phyloP scores from a whole-genome alignment of 2,888 invertebrate genomes.

The Slavum lentiscoides region DNA sequence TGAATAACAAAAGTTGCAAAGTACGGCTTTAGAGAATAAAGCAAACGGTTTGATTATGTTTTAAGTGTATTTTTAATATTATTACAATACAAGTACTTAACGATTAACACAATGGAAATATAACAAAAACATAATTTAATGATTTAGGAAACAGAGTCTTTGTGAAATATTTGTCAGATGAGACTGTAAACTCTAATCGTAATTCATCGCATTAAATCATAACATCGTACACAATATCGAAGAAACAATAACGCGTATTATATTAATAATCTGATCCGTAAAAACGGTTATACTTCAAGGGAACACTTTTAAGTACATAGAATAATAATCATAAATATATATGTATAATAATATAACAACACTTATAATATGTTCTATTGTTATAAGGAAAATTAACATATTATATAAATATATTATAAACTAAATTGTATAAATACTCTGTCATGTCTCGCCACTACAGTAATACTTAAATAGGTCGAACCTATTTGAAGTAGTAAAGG shows the following conservation, averaged over 20 bases:
- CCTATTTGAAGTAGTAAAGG: too few relatives aligned
- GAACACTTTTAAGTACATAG: neutral
- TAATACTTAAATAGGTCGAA: too few relatives aligned
- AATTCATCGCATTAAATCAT: conserved; percentile 11
- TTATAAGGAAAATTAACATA: conserved; percentile 15
- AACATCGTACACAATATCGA: neutral
- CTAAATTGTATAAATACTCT: conserved; percentile 19
- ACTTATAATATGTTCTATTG: conserved; percentile 6
- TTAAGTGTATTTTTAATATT: conserved; percentile 9
- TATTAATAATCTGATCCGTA: neutral
- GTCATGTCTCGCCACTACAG: neutral
- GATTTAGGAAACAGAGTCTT: conserved; percentile 24
- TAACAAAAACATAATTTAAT: conserved; percentile 4
- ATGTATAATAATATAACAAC: conserved; percentile 24
- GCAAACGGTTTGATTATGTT: conserved; percentile 13
- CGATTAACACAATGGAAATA: conserved; percentile 2
- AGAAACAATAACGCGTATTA: neutral
- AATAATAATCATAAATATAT: conserved; percentile 1
- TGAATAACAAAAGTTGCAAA: too few relatives aligned
- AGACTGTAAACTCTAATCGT: neutral
- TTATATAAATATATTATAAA: conserved; percentile 9
- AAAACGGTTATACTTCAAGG: conserved; percentile 5
- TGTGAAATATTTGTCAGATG: neutral
- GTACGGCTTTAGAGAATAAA: neutral
- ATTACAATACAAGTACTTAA: conserved; percentile 3